Conservation (phyloP, 2,888 invertebrate genomes). For the Agrilus mali region DNA sequence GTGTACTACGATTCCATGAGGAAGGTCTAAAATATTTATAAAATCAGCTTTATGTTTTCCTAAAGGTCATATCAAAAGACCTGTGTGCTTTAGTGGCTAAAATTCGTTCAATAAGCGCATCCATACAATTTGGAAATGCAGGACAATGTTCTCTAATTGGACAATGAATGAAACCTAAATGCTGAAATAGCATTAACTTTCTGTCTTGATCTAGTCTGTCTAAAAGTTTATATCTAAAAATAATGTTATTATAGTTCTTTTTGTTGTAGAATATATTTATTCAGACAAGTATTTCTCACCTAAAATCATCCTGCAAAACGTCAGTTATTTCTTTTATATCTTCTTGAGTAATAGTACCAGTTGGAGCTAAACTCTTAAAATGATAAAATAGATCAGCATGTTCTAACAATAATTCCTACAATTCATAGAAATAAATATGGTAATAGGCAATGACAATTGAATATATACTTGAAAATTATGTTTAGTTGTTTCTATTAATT, state of each 20-base stretch:
- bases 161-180: conserved; percentile 90
- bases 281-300: conserved; percentile 40
- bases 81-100: conserved; percentile 54
- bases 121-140: conserved; percentile 73
- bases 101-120: conserved; percentile 60
- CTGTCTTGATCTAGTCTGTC: conserved; percentile 90
- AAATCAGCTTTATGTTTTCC: conserved; percentile 4
- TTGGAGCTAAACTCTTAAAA: conserved; percentile 79
- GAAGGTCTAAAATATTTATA: conserved; percentile 35
- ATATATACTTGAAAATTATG: conserved; percentile 66
- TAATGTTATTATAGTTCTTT: not conserved
- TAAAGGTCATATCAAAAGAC: conserved; percentile 19
- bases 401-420: conserved; percentile 75
- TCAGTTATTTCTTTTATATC: conserved; percentile 90
- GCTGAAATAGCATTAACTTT: conserved; percentile 87
- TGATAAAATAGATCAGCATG: conserved; percentile 89
- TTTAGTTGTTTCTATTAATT: conserved; percentile 79
- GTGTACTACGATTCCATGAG: conserved; percentile 50
- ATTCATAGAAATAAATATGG: conserved; percentile 7
- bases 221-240: conserved; percentile 74
- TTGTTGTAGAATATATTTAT: not conserved
- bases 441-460: conserved; percentile 1
- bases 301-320: conserved; percentile 81
- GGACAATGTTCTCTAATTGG: conserved; percentile 92
- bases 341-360: conserved; percentile 84